Base-by-base conservation (phyloP, 2,113 vertebrate species). In the Madoqua kirkii region DNA sequence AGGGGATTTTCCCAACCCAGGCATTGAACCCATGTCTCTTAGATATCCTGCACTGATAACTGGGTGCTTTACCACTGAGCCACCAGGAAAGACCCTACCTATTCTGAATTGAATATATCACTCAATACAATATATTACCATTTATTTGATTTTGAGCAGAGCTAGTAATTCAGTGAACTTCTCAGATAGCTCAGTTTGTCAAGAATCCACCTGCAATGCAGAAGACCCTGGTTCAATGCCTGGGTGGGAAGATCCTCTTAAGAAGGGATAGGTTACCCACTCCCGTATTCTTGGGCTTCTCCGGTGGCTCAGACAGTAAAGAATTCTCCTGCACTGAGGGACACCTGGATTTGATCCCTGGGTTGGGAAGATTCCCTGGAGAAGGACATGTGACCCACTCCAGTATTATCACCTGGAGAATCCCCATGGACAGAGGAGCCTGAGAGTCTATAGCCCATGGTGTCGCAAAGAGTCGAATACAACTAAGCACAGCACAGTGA, bases 131-230 rank as follows among this genome's bases (percentile, higher is more conserved):
- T 31, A 45, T 19, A 4, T 0, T 10, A 1, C 23, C 19, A 33
- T 97, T 84, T 55, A 11, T 76, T 89, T 45, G 4, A 52, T 76
- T 83, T 89, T 87, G 29, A 67, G 62, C 9, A 52, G 23, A 33
- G 57, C 2, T 48, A 40, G 23, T 19, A 36, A 71, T 71, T 36
- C n/a, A 71, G 19, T 36, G 64, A 71, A n/a, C 17, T 71, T 36
- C 19, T 10, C 9, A 71, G n/a, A 8, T 71, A 36, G 19, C 2
- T 36, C 64, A 71, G 64, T 3, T 71, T n/a, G n/a, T 71, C n/a
- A 71, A 23, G 9, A 36, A 71, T 71, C n/a, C 4, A 71, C 5
- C 9, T 71, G 64, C 19, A 36, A 71, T 36, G 64, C 64, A 36
- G 64, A 71, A 71, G 64, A 36, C n/a, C 9, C n/a, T 36, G 19